phyloP scores from a whole-genome alignment of 1,140 invertebrate genomes.

The Orchesella cincta region DNA sequence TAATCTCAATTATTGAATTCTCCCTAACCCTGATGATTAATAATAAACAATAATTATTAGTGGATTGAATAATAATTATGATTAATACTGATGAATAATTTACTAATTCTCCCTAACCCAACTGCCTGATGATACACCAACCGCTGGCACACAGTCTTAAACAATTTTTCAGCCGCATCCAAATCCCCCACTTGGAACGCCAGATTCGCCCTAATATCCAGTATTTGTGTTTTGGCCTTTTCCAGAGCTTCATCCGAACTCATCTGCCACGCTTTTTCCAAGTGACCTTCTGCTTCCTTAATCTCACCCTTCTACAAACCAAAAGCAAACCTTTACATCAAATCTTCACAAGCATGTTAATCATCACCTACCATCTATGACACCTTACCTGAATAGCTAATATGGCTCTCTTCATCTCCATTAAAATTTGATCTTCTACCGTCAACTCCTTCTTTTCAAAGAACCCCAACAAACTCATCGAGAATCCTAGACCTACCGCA shows the following conservation, averaged over 20 bases:
- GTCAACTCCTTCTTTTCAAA: conserved; percentile 40
- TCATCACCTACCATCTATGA: neutral
- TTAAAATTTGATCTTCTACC: conserved; percentile 44
- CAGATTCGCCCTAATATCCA: conserved; percentile 48
- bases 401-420: conserved; percentile 48
- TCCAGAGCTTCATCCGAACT: conserved; percentile 41
- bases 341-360: neutral
- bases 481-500: conserved; percentile 9
- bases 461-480: conserved; percentile 28
- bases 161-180: conserved; percentile 40
- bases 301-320: conserved; percentile 38
- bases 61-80: too few species aligned
- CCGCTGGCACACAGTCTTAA: conserved; percentile 39
- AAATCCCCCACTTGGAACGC: conserved; percentile 41
- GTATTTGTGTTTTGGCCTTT: conserved; percentile 47
- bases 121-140: conserved; percentile 35
- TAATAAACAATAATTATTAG: too few species aligned
- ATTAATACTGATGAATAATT: too few species aligned
- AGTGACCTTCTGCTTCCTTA: conserved; percentile 38
- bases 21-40: conserved; percentile 39
- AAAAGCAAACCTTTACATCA: neutral
- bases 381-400: conserved; percentile 43
- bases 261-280: conserved; percentile 38
- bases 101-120: conserved; percentile 43
- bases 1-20: conserved; percentile 50